These are phyloP conservation scores for Listronotus oregonensis DNA, from an alignment of 1,140 invertebrate genomes.

Conservation along the genomic window DNA sequence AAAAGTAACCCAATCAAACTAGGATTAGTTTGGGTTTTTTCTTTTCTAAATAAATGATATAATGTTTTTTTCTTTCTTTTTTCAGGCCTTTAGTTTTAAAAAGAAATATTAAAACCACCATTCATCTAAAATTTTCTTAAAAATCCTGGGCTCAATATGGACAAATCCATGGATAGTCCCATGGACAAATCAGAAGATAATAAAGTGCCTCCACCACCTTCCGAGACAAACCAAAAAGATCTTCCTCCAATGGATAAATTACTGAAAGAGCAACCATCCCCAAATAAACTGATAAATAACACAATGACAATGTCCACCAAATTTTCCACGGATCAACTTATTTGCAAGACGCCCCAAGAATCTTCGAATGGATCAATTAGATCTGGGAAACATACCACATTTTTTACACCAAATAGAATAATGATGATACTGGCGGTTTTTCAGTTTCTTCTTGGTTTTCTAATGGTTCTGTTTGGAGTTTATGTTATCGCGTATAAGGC, in stretches of 20 bases:
- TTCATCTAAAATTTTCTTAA: too few species aligned
- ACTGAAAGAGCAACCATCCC: background rate
- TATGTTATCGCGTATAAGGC: conserved; percentile 63
- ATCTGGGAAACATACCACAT: conserved; percentile 35
- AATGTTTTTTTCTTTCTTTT: too few species aligned
- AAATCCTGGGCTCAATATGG: conserved; percentile 3
- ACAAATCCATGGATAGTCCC: conserved; percentile 5
- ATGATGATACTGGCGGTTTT: conserved; percentile 60
- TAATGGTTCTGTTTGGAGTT: conserved; percentile 63
- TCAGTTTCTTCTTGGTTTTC: conserved; percentile 62
- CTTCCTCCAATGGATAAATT: conserved; percentile 4
- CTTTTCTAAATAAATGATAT: too few species aligned
- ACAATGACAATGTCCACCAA: conserved; percentile 50
- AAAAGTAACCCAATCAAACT: too few species aligned
- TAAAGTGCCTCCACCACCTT: conserved; percentile 24
- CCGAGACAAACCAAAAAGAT: conserved; percentile 14
- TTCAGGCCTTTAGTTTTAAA: too few species aligned
- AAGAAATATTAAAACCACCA: too few species aligned
- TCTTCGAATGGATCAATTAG: conserved; percentile 50
- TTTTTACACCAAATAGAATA: conserved; percentile 38
- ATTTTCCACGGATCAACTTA: conserved; percentile 61
- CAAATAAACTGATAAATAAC: conserved; percentile 31
- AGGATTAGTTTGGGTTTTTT: too few species aligned
- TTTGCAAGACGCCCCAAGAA: conserved; percentile 60
- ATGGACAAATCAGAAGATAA: background rate